Evolutionary conservation across 35 echinoderm and acorn worm species (phyloP).

Genomic region (Lytechinus pictus): DNA sequence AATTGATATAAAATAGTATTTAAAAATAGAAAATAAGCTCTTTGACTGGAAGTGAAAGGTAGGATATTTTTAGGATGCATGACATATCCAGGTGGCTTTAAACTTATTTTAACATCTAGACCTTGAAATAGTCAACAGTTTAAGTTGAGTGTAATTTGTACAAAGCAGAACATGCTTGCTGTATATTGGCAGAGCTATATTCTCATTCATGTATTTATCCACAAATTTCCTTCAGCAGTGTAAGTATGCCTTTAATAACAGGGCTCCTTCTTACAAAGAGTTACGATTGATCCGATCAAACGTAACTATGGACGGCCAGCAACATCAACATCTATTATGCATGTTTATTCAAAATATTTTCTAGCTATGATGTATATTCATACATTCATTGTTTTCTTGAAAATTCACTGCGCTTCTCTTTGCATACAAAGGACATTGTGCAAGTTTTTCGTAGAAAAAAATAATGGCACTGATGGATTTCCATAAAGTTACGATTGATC

Average conservation of each 20-base stretch:
- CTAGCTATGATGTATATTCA: neutral
- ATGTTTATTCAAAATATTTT: too few species aligned
- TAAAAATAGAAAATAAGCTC: neutral
- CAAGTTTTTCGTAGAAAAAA: too few species aligned
- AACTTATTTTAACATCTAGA: neutral
- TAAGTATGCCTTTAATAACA: neutral
- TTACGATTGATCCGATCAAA: too few species aligned
- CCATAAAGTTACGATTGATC: too few species aligned
- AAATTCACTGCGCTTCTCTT: neutral
- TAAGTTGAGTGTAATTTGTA: neutral
- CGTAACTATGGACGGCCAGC: too few species aligned
- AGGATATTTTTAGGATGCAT: neutral
- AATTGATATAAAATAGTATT: too few species aligned
- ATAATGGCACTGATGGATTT: too few species aligned
- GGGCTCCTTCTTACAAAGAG: too few species aligned
- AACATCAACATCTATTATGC: too few species aligned
- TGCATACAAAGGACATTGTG: too few species aligned
- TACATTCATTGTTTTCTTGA: neutral
- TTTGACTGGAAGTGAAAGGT: neutral
- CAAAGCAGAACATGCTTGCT: neutral
- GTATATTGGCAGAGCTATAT: constrained; percentile 1
- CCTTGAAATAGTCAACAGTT: neutral
- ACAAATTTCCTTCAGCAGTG: neutral
- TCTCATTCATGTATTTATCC: constrained; percentile 3
- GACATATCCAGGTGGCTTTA: neutral